Evolutionary conservation across 2,113 vertebrate genomes (phyloP).

Genomic region (Ictidomys tridecemlineatus): DNA sequence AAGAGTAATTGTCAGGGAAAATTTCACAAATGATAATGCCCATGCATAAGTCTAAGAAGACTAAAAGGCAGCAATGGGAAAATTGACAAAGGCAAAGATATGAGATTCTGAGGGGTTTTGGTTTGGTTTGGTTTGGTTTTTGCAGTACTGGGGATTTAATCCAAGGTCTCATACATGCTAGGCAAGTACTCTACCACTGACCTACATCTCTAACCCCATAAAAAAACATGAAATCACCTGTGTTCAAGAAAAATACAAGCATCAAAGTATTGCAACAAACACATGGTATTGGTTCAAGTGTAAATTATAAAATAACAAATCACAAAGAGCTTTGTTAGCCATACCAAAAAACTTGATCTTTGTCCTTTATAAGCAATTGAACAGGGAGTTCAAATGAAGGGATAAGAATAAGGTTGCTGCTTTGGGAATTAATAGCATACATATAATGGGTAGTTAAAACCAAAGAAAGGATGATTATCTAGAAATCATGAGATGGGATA

Average conservation of each 20-base stretch:
- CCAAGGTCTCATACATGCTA: too few relatives aligned
- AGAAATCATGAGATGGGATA: neutral
- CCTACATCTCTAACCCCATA: too few relatives aligned
- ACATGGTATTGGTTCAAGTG: neutral
- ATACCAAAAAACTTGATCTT: neutral
- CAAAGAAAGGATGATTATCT: neutral
- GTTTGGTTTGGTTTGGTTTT: too few relatives aligned
- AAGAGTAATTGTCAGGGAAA: neutral
- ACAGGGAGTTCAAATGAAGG: neutral
- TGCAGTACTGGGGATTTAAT: too few relatives aligned
- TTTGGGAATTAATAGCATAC: neutral
- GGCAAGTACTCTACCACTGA: too few relatives aligned
- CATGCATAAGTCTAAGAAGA: neutral
- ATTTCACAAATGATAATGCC: neutral
- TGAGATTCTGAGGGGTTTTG: too few relatives aligned
- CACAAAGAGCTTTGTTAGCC: neutral
- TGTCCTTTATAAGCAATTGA: neutral
- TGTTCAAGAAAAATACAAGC: constrained; percentile 44
- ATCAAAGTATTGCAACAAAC: constrained; percentile 6
- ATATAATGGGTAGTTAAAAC: neutral
- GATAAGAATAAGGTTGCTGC: neutral
- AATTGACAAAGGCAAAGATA: neutral
- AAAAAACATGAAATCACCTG: neutral
- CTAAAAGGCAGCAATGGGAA: neutral
- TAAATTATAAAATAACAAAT: neutral